These are phyloP conservation scores for Leptodirus hochenwartii DNA, from an alignment of 2,888 invertebrate genomes.

Conservation along the genomic window DNA sequence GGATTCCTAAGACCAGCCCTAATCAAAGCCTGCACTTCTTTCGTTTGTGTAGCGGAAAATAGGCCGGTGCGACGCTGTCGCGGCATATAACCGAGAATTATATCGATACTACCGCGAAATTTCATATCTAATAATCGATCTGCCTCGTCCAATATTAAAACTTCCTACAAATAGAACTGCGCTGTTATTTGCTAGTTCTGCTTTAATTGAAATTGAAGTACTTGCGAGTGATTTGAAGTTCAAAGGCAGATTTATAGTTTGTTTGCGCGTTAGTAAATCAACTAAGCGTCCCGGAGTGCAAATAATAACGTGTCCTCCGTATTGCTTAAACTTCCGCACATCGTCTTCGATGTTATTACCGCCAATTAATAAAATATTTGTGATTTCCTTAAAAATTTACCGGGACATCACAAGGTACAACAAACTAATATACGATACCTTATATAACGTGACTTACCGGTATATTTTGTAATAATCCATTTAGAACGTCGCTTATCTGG, in stretches of 20 bases:
- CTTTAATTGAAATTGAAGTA: background rate
- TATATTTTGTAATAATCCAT: conserved; percentile 29
- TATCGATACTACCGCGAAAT: conserved; percentile 68
- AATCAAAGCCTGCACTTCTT: conserved; percentile 77
- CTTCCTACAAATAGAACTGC: conserved; percentile 46
- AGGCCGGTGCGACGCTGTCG: conserved; percentile 87
- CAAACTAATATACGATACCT: background rate
- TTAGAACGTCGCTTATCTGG: conserved; percentile 60
- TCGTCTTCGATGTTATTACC: conserved; percentile 68
- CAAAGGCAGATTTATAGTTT: too few relatives aligned
- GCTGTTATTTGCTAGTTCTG: conserved; percentile 3
- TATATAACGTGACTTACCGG: conserved; percentile 22
- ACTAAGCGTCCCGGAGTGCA: conserved; percentile 90
- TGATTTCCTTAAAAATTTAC: conserved; percentile 23
- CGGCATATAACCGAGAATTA: conserved; percentile 80
- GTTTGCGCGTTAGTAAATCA: conserved; percentile 59
- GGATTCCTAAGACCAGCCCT: conserved; percentile 90
- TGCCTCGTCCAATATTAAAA: conserved; percentile 91
- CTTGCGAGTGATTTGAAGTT: too few relatives aligned
- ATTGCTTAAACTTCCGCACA: conserved; percentile 40
- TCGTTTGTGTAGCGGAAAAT: conserved; percentile 98
- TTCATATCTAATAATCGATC: conserved; percentile 87
- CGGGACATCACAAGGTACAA: background rate
- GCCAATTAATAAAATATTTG: conserved; percentile 55
- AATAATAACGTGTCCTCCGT: conserved; percentile 71